phyloP scores from a whole-genome alignment of 1,140 invertebrate genomes.

The Eueides isabella region DNA sequence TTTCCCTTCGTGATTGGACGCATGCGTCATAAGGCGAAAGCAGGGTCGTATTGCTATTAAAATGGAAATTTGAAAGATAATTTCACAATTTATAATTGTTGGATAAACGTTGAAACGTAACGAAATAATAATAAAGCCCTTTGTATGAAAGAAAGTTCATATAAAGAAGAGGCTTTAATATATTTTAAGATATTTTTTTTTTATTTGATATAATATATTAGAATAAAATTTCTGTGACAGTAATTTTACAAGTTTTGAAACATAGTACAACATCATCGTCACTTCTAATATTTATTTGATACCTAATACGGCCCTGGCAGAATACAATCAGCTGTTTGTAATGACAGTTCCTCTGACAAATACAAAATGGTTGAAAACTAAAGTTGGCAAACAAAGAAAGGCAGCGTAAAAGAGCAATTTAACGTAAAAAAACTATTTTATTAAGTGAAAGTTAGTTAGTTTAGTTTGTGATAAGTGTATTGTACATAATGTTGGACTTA shows the following conservation, averaged over 20 bases:
- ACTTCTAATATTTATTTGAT: too few relatives aligned
- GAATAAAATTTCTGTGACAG: too few relatives aligned
- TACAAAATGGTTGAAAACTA: constrained; percentile 83
- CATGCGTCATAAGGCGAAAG: constrained; percentile 69
- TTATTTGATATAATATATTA: too few relatives aligned
- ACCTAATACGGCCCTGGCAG: constrained; percentile 65
- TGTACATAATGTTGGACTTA: constrained; percentile 93
- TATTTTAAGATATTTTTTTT: too few relatives aligned
- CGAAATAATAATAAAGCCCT: too few relatives aligned
- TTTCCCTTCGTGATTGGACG: constrained; percentile 69
- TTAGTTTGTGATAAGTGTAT: constrained; percentile 71
- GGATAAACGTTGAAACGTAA: too few relatives aligned
- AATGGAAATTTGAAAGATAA: not conserved
- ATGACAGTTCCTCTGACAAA: constrained; percentile 83
- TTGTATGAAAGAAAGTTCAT: too few relatives aligned
- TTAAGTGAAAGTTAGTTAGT: constrained; percentile 77
- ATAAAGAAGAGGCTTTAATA: not conserved
- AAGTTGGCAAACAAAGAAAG: constrained; percentile 83
- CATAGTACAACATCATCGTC: too few relatives aligned
- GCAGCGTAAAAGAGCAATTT: constrained; percentile 73
- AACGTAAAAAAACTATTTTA: constrained; percentile 67
- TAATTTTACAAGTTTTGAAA: too few relatives aligned
- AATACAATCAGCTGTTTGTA: constrained; percentile 83
- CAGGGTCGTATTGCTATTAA: constrained; percentile 56
- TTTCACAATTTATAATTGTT: not conserved